Evolutionary conservation across 2,888 invertebrate species (phyloP).

Genomic region (Hirudinaria manillensis): DNA sequence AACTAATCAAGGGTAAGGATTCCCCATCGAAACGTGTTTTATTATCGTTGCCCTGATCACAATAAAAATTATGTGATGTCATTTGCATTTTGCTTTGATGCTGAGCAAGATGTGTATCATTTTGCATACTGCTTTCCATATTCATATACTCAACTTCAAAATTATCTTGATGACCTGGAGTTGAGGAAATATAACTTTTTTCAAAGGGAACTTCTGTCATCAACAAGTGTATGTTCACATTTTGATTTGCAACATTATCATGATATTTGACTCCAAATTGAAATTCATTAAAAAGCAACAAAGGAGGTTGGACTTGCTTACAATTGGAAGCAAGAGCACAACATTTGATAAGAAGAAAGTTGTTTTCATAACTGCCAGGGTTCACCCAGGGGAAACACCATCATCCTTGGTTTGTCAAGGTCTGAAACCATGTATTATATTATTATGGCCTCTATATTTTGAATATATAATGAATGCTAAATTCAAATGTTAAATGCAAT

Average conservation of each 20-base stretch:
- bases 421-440: constrained; percentile 45
- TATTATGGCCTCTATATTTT: neutral
- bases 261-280: neutral
- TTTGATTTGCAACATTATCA: neutral
- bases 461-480: neutral
- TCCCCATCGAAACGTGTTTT: constrained; percentile 73
- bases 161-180: constrained; percentile 72
- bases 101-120: constrained; percentile 88
- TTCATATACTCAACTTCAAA: constrained; percentile 83
- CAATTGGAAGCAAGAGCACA: constrained; percentile 61
- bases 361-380: constrained; percentile 77
- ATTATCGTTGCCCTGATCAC: constrained; percentile 81
- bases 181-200: constrained; percentile 61
- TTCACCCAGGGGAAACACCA: constrained; percentile 90
- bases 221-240: constrained; percentile 43
- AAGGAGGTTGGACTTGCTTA: constrained; percentile 78
- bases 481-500: neutral
- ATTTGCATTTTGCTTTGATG: constrained; percentile 87
- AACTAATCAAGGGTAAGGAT: constrained; percentile 49
- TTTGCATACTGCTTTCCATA: constrained; percentile 90
- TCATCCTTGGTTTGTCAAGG: constrained; percentile 90
- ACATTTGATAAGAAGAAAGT: constrained; percentile 62
- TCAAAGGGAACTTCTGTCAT: constrained; percentile 62
- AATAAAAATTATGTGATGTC: constrained; percentile 80
- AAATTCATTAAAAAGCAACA: constrained; percentile 67